Evolutionary conservation across 1,140 invertebrate genomes (phyloP), one percentile per base, ranked within the genome.

Genomic region (Schlechtendalia chinensis): DNA sequence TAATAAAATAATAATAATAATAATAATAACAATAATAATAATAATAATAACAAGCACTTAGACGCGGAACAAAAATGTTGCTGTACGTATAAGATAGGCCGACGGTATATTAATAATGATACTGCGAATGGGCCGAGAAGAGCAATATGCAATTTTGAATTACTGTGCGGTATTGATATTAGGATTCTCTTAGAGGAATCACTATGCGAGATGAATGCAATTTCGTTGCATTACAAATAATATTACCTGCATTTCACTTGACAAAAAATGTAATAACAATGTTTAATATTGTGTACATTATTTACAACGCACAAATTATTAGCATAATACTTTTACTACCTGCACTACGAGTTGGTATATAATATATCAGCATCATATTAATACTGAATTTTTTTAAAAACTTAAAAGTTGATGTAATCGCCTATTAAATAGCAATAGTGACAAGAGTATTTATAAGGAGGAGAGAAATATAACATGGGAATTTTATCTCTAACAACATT

Each of bases 101-200:
- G n/a, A 50, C 3, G 32, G 32, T 39, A 8, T 45, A 67, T 67
- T 45, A 69, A 69, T 69, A 69, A 50, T 47, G 47, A 69, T 69
- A 27, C 32, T 39, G 6, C 0, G 12, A 27, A 65, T 67, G n/a
- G 39, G 63, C 19, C 8, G 63, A 39, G 19, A 22, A 39, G n/a
- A 39, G 14, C 0, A 69, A 24, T 50, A 50, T 47, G 54, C 22
- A 69, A 61, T 69, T 47, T 45, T 69, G 14, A 12, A 67, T 67
- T 45, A 22, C 39, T 67, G 19, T 39, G n/a, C n/a, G 39, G 39
- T 1, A 47, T 12, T 47, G 32, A 17, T 47, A 19, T 47, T 47
- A 29, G 65, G 19, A 22, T 65, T 32, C 32, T 16, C 11, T 32
- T 4, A 22, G 6, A 65, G 10, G 5, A 39, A 45, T 29, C 17